Evolutionary conservation across 2,113 vertebrate species (phyloP).

Genomic region (Amphiprion ocellaris): DNA sequence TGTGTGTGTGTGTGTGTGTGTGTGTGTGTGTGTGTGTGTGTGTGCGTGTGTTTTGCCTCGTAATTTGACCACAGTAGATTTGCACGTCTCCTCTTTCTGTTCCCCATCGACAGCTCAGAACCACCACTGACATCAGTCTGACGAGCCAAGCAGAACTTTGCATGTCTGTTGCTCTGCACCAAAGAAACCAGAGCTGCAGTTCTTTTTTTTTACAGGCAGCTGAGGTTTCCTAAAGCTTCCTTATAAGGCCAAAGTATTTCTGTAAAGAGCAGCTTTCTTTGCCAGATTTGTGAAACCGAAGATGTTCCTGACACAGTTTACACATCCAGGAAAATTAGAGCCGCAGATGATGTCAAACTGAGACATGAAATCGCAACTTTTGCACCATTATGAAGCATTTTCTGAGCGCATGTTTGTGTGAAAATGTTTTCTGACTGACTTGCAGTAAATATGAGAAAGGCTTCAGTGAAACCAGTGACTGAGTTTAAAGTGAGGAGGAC

Average conservation of each 20-base stretch:
- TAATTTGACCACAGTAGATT: constrained; percentile 20
- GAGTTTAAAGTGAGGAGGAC: constrained; percentile 19
- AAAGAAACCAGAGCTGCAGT: not conserved
- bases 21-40: constrained; percentile 23
- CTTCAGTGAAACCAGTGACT: not conserved
- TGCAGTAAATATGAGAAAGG: not conserved
- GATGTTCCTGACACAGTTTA: constrained; percentile 8
- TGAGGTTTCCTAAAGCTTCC: not conserved
- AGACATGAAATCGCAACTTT: not conserved
- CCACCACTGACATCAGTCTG: not conserved
- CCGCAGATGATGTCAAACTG: constrained; percentile 11
- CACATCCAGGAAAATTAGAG: not conserved
- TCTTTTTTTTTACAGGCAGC: not conserved
- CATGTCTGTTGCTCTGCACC: not conserved
- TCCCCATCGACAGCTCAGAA: constrained; percentile 4
- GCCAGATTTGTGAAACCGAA: constrained; percentile 2
- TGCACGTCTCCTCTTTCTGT: constrained; percentile 27
- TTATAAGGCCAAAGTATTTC: not conserved
- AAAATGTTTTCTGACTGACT: not conserved
- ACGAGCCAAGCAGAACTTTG: not conserved
- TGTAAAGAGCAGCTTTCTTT: not conserved
- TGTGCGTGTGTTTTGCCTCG: constrained; percentile 4
- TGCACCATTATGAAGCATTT: not conserved
- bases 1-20: not conserved
- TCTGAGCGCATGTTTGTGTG: not conserved